These are phyloP conservation scores for Xiphorhynchus erythropygius DNA, from an alignment of 2,797 vertebrate genomes.

Conservation along the genomic window DNA sequence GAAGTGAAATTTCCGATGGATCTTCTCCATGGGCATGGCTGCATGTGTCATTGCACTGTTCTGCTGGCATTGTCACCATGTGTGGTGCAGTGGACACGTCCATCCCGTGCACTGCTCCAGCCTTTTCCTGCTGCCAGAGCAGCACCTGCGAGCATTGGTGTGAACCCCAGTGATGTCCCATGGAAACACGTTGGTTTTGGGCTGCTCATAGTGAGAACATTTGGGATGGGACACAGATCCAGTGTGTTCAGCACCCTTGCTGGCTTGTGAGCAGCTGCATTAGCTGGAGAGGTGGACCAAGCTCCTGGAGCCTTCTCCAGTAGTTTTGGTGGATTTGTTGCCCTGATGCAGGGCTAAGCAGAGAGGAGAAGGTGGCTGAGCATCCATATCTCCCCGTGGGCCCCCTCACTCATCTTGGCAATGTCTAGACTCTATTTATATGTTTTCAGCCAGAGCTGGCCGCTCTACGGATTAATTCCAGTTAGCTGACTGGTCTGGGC, in stretches of 20 bases:
- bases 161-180: fast-evolving
- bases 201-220: background rate
- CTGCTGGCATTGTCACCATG: fast-evolving
- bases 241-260: background rate
- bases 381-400: background rate
- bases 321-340: background rate
- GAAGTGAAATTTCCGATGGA: fast-evolving
- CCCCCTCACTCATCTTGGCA: background rate
- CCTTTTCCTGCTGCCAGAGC: background rate
- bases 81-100: background rate
- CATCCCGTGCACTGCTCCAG: fast-evolving
- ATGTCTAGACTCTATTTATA: background rate
- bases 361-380: background rate
- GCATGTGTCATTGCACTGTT: fast-evolving
- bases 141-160: fast-evolving
- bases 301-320: background rate
- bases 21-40: fast-evolving
- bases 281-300: background rate
- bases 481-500: background rate
- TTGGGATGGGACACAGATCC: fast-evolving
- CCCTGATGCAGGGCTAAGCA: background rate
- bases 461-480: background rate
- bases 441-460: background rate
- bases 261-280: background rate
- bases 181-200: fast-evolving